Evolutionary conservation across 2,888 invertebrate genomes (phyloP).

Genomic region (Trissoscelio sp.): DNA sequence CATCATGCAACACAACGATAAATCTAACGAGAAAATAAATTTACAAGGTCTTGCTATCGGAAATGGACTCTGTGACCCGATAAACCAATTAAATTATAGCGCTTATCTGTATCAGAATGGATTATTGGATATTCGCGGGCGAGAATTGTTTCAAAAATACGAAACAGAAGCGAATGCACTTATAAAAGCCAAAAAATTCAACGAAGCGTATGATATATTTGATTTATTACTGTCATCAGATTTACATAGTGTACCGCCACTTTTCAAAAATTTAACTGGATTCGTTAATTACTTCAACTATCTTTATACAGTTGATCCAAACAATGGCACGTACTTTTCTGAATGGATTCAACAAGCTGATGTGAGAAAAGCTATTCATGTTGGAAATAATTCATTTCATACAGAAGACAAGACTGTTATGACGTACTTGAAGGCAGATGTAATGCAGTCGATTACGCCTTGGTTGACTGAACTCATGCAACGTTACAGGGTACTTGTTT

Average conservation of each 20-base stretch:
- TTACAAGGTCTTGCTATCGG: constrained; percentile 90
- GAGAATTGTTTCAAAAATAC: constrained; percentile 85
- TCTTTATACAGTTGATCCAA: constrained; percentile 86
- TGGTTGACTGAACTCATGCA: constrained; percentile 89
- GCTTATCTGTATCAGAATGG: constrained; percentile 92
- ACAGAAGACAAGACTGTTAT: constrained; percentile 87
- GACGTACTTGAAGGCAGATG: constrained; percentile 88
- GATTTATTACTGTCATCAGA: constrained; percentile 90
- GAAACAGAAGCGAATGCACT: constrained; percentile 86
- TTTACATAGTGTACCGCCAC: constrained; percentile 85
- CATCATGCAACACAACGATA: constrained; percentile 87
- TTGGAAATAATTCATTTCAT: constrained; percentile 91
- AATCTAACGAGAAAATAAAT: constrained; percentile 87
- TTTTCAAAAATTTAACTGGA: constrained; percentile 90
- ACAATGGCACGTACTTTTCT: constrained; percentile 85
- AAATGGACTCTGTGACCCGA: constrained; percentile 92
- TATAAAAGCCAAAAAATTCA: constrained; percentile 87
- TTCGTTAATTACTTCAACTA: constrained; percentile 91
- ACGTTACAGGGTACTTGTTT: constrained; percentile 90
- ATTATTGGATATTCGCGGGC: constrained; percentile 87
- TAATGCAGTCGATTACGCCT: constrained; percentile 92
- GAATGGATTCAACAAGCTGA: constrained; percentile 87
- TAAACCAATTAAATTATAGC: constrained; percentile 90
- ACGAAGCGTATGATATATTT: constrained; percentile 89
- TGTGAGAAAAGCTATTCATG: constrained; percentile 91